These are phyloP conservation scores for Apotomis turbidana DNA, from an alignment of 2,888 invertebrate species.

Conservation along the genomic window DNA sequence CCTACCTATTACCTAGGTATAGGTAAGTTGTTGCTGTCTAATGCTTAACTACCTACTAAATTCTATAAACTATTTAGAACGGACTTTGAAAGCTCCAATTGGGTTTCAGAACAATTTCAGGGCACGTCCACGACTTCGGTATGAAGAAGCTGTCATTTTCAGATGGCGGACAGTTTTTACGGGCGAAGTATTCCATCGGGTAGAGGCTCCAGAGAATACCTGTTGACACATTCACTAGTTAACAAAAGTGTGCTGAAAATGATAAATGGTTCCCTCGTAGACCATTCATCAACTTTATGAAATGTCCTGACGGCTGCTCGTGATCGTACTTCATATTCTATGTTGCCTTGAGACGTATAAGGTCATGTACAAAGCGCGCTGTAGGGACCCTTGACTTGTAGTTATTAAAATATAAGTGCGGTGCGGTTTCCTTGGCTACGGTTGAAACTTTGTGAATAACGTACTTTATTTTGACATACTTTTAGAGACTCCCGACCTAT, in stretches of 20 bases:
- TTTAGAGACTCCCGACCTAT: no score
- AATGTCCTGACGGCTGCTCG: slow-evolving; percentile 6
- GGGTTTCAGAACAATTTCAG: slow-evolving; percentile 71
- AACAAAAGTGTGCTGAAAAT: background rate
- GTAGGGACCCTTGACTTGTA: background rate
- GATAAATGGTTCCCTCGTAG: background rate
- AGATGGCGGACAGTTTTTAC: slow-evolving; percentile 87
- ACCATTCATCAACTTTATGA: slow-evolving; percentile 18
- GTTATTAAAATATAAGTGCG: no score
- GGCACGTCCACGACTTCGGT: slow-evolving; percentile 79
- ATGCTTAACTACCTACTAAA: background rate
- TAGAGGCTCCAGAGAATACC: slow-evolving; percentile 89
- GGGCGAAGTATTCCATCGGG: slow-evolving; percentile 93
- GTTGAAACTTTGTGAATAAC: no score
- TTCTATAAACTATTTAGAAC: slow-evolving; percentile 53
- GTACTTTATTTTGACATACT: no score
- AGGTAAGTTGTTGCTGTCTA: background rate
- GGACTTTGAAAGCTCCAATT: slow-evolving; percentile 78
- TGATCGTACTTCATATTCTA: background rate
- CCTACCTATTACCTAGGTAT: background rate
- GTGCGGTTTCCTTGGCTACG: no score
- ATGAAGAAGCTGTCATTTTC: slow-evolving; percentile 73
- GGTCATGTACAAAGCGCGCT: background rate
- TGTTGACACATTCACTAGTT: slow-evolving; percentile 50
- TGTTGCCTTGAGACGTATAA: background rate